These are phyloP conservation scores for Intellagama lesueurii DNA, from an alignment of 2,797 vertebrate species.

Conservation along the genomic window DNA sequence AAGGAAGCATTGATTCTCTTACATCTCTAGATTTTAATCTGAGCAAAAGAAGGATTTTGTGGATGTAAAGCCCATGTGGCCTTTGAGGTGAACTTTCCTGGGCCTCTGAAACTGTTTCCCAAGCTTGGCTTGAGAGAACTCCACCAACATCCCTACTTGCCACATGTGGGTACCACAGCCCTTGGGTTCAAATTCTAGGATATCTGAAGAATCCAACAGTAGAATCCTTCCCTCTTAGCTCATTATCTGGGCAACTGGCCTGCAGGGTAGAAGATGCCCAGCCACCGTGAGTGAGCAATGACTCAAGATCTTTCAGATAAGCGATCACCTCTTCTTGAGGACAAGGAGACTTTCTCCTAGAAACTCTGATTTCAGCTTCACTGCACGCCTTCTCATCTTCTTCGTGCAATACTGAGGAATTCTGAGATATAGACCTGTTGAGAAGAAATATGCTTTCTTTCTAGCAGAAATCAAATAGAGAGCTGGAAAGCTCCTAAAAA, in stretches of 20 bases:
- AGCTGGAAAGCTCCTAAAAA: slow-evolving; percentile 3
- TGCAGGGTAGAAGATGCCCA: neutral
- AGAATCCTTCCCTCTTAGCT: neutral
- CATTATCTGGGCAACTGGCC: neutral
- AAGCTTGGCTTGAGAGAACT: neutral
- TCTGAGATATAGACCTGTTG: slow-evolving; percentile 90
- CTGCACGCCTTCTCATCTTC: slow-evolving; percentile 93
- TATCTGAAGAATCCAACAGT: neutral
- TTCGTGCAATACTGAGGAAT: slow-evolving; percentile 92
- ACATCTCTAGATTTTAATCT: neutral
- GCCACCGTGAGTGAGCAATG: neutral
- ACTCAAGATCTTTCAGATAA: neutral
- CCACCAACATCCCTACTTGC: neutral
- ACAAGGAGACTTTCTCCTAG: slow-evolving; percentile 81
- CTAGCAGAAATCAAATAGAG: neutral
- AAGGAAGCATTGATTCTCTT: neutral
- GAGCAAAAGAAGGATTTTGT: neutral
- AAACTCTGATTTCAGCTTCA: slow-evolving; percentile 85
- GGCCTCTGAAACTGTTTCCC: neutral
- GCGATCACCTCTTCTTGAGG: slow-evolving; percentile 83
- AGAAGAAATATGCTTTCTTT: neutral
- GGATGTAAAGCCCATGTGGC: neutral
- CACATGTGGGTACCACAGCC: neutral
- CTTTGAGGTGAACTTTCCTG: neutral
- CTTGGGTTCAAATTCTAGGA: neutral